phyloP scores from a whole-genome alignment of 1,140 invertebrate species.

The Drosophila ambigua region DNA sequence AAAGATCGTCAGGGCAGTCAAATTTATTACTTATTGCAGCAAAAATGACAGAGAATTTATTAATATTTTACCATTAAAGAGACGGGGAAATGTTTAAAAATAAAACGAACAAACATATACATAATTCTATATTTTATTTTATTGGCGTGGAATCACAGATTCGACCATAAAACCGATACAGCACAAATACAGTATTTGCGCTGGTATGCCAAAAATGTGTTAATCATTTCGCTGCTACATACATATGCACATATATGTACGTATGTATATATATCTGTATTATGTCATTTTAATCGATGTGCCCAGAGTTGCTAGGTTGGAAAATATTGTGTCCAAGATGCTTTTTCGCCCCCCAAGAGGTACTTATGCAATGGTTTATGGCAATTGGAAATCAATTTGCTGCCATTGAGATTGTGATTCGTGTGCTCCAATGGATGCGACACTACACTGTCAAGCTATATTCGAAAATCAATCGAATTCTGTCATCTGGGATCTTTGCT shows the following conservation, averaged over 20 bases:
- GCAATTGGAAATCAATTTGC: conserved; percentile 50
- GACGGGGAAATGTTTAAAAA: conserved; percentile 68
- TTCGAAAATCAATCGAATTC: conserved; percentile 67
- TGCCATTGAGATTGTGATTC: conserved; percentile 31
- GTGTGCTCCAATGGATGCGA: conserved; percentile 10
- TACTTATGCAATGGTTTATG: conserved; percentile 62
- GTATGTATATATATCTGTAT: conserved; percentile 31
- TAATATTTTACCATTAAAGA: conserved; percentile 73
- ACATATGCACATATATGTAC: not conserved
- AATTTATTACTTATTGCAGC: conserved; percentile 78
- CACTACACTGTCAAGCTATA: conserved; percentile 53
- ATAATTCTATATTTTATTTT: conserved; percentile 55
- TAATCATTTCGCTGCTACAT: conserved; percentile 52
- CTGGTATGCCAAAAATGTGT: conserved; percentile 70
- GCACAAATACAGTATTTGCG: conserved; percentile 39
- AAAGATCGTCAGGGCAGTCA: conserved; percentile 50
- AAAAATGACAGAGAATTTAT: conserved; percentile 73
- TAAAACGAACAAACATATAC: conserved; percentile 50
- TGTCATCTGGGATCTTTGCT: conserved; percentile 24
- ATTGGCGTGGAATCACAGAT: conserved; percentile 54
- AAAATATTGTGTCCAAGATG: conserved; percentile 14
- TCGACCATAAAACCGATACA: conserved; percentile 53
- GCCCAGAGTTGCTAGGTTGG: conserved; percentile 30
- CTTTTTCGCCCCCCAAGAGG: conserved; percentile 9
- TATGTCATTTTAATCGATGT: conserved; percentile 53